These are phyloP conservation scores for Forbesichthys agassizii DNA, from an alignment of 2,113 vertebrate genomes.

Conservation along the genomic window DNA sequence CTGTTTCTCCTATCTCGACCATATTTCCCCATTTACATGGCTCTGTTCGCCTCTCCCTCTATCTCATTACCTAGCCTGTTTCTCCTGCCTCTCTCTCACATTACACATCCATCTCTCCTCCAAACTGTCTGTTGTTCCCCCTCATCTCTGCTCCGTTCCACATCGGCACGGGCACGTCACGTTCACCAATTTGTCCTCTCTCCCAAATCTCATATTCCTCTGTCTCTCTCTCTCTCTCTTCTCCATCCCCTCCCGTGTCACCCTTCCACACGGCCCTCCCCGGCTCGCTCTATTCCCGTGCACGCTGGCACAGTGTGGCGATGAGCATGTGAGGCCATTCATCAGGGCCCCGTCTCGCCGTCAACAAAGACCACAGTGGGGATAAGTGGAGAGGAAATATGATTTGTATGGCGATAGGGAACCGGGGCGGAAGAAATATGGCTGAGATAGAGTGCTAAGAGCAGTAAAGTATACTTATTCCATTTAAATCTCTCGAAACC, in stretches of 20 bases:
- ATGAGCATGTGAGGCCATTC: constrained; percentile 56
- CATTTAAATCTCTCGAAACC: constrained; percentile 15
- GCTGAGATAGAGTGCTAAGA: constrained; percentile 12
- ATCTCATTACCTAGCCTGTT: constrained; percentile 41
- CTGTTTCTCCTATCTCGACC: constrained; percentile 21
- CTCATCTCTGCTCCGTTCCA: constrained; percentile 15
- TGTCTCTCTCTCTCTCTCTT: constrained; percentile 3
- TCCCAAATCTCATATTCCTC: constrained; percentile 24
- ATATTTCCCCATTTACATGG: constrained; percentile 39
- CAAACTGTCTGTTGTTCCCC: constrained; percentile 1
- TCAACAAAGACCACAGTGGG: constrained; percentile 36
- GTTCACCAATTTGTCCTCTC: constrained; percentile 25
- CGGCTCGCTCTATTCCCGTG: constrained; percentile 34
- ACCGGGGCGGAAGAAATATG: constrained; percentile 28
- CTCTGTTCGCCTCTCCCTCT: constrained; percentile 24
- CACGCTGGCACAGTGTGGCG: constrained; percentile 49
- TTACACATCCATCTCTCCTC: background rate
- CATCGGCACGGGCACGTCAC: constrained; percentile 14
- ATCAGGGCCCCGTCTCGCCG: constrained; percentile 51
- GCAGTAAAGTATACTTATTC: constrained; percentile 30
- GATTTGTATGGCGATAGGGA: constrained; percentile 41
- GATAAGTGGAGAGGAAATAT: constrained; percentile 35
- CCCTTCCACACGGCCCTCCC: background rate
- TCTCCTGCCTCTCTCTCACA: constrained; percentile 19
- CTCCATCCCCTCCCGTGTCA: constrained; percentile 3